A percentile compares a stretch with the other conserved stretches of the same genome.
These are phyloP conservation scores for Chelonia mydas DNA, from an alignment of 2,797 vertebrate genomes.

Conservation along the genomic window DNA sequence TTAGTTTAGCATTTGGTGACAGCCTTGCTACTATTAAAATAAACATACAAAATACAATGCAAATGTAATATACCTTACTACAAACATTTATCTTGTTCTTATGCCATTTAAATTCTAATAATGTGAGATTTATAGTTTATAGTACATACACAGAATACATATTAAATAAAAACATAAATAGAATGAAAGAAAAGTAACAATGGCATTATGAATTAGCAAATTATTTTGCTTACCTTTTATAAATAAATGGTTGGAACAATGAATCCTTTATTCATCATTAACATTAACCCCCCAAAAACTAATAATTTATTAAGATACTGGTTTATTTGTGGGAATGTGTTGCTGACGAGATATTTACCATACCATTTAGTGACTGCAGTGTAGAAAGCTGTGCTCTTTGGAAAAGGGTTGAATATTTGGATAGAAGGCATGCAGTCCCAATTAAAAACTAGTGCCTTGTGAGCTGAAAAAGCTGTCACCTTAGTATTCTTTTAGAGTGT, in stretches of 20 bases:
- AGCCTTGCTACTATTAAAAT: constrained; percentile 62
- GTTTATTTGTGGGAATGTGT: neutral
- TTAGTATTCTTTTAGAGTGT: neutral
- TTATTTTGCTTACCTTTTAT: constrained; percentile 52
- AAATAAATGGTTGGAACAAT: constrained; percentile 49
- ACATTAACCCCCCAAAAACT: neutral
- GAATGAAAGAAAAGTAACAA: constrained; percentile 36
- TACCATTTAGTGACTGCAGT: neutral
- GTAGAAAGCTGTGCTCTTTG: neutral
- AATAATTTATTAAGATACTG: neutral
- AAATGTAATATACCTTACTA: constrained; percentile 64
- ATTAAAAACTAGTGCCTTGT: no score
- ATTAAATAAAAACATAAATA: constrained; percentile 60
- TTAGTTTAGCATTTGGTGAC: constrained; percentile 67
- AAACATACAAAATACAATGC: constrained; percentile 64
- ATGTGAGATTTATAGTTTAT: constrained; percentile 54
- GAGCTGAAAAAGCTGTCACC: neutral
- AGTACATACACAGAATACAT: constrained; percentile 27
- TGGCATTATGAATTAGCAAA: constrained; percentile 10
- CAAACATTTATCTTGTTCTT: constrained; percentile 70
- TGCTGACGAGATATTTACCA: neutral
- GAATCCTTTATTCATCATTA: constrained; percentile 60
- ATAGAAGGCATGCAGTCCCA: neutral
- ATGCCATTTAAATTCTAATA: constrained; percentile 64
- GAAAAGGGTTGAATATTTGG: neutral